Evolutionary conservation across 37 sponge, comb jelly and placozoan genomes (phyloP).

Genomic region (Hexactinellida sp.): DNA sequence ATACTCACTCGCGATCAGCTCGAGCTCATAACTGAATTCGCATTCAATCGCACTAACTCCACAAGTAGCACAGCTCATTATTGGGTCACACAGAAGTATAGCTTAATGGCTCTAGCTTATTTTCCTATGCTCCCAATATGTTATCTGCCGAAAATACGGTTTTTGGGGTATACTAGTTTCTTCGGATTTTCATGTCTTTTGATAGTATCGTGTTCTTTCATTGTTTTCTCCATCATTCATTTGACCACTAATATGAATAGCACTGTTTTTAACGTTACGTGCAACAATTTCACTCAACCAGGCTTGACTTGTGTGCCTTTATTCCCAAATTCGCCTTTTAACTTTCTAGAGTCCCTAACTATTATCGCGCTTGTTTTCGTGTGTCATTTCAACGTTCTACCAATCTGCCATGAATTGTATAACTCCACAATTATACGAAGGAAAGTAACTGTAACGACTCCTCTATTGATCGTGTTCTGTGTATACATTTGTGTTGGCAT

Average conservation of each 20-base stretch:
- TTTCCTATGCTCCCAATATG: conserved; percentile 57
- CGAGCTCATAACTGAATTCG: background rate
- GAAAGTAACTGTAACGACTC: conserved; percentile 20
- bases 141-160: conserved; percentile 39
- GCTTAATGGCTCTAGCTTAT: conserved; percentile 39
- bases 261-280: background rate
- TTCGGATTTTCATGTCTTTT: conserved; percentile 30
- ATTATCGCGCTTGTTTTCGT: conserved; percentile 26
- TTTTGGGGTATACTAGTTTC: conserved; percentile 42
- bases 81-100: background rate
- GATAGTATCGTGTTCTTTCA: background rate
- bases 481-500: conserved; percentile 43
- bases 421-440: conserved; percentile 13
- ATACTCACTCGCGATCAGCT: conserved; percentile 73
- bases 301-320: background rate
- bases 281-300: background rate
- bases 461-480: conserved; percentile 29
- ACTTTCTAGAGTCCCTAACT: background rate
- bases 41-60: background rate
- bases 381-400: conserved; percentile 65
- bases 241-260: background rate
- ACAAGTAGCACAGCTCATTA: background rate
- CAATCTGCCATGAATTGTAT: conserved; percentile 48
- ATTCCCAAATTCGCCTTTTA: background rate
- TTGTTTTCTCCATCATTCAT: background rate